Percentiles rank a stretch among this genome's conserved stretches.
Conservation (phyloP, 2,113 vertebrate genomes). For the Chaetops frenatus region DNA sequence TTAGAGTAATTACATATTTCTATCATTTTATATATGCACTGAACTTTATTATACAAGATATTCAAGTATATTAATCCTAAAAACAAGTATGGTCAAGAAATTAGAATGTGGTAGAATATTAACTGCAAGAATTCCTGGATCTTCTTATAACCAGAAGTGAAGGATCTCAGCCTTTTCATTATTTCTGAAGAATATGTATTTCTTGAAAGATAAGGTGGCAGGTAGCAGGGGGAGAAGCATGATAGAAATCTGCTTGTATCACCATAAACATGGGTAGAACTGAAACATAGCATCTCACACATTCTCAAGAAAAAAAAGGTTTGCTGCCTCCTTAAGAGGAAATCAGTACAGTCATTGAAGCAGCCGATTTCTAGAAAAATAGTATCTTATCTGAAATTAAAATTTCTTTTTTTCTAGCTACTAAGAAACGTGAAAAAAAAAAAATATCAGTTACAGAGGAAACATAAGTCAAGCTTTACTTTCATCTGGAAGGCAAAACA, state of each 20-base stretch:
- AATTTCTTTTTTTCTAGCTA: not conserved
- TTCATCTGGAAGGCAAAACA: not conserved
- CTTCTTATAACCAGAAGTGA: not conserved
- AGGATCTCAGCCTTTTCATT: not conserved
- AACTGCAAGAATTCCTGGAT: not conserved
- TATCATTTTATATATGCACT: not conserved
- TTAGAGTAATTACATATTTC: not conserved
- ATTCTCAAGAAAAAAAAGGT: not conserved
- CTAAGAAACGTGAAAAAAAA: not conserved
- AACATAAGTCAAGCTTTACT: not conserved
- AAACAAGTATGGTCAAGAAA: not conserved
- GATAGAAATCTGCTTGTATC: not conserved
- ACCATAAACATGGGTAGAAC: not conserved
- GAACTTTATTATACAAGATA: not conserved
- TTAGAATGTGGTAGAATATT: not conserved
- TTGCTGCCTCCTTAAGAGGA: not conserved
- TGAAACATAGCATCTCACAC: not conserved
- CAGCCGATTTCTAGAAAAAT: not conserved
- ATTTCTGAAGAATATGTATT: not conserved
- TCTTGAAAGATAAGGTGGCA: not conserved
- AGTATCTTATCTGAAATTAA: not conserved
- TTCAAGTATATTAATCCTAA: not conserved
- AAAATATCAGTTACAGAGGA: not conserved
- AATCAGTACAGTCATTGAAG: not conserved
- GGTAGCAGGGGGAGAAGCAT: accelerated